Evolutionary conservation across 2,797 vertebrate genomes (phyloP).

Genomic region (Borostomias antarcticus): DNA sequence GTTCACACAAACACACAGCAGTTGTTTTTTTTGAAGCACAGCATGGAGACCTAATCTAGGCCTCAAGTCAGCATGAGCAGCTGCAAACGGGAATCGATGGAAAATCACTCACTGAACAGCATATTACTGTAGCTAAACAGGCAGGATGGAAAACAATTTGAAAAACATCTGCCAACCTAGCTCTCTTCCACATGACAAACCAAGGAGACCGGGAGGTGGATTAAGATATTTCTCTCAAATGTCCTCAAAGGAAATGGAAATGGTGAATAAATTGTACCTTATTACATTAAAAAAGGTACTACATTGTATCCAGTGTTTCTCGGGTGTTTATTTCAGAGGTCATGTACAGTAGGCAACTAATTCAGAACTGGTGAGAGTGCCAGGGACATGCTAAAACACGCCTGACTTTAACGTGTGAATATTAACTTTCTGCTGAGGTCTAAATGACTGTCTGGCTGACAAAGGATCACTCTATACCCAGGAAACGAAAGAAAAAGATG

Average conservation of each 20-base stretch:
- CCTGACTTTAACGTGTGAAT: slow-evolving; percentile 23
- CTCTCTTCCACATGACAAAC: background rate
- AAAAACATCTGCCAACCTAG: no score
- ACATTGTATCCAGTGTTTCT: no score
- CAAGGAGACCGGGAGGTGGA: background rate
- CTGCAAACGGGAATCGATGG: background rate
- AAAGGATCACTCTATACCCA: slow-evolving; percentile 41
- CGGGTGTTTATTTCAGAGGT: no score
- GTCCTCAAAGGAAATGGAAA: background rate
- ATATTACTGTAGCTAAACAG: slow-evolving; percentile 3
- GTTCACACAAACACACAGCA: slow-evolving; percentile 1
- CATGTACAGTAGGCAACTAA: background rate
- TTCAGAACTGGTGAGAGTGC: slow-evolving; percentile 17
- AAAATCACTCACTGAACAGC: background rate
- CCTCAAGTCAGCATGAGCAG: slow-evolving; percentile 6
- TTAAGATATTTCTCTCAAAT: background rate
- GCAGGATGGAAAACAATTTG: background rate
- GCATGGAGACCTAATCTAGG: background rate
- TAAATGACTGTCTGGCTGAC: slow-evolving; percentile 62
- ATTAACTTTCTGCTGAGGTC: slow-evolving; percentile 50
- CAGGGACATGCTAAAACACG: slow-evolving; percentile 44
- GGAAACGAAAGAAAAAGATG: slow-evolving; percentile 46
- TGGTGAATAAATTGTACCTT: no score
- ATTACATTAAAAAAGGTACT: no score
- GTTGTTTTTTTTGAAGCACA: background rate